Conservation (phyloP, 2,113 vertebrate genomes). For the Proterorhinus semilunaris region DNA sequence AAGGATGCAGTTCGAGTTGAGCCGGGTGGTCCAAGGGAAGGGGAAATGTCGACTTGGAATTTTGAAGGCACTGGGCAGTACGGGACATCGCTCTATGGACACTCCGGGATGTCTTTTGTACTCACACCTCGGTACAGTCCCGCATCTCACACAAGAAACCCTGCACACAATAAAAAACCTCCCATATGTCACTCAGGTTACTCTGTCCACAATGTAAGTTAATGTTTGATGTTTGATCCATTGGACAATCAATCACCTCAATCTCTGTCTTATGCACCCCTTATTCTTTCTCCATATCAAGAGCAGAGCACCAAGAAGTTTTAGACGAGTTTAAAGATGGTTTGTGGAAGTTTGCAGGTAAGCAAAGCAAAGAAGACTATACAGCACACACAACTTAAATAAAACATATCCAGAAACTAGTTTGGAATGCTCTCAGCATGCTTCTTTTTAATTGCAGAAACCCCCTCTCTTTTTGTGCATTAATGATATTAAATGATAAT, state of each 20-base stretch:
- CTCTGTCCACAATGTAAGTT: conserved; percentile 82
- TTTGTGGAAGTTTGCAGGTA: conserved; percentile 91
- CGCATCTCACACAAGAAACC: conserved; percentile 88
- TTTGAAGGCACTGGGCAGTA: conserved; percentile 78
- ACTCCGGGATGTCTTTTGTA: conserved; percentile 90
- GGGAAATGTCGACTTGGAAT: conserved; percentile 84
- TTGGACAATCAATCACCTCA: neutral
- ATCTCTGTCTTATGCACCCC: neutral
- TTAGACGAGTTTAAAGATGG: conserved; percentile 91
- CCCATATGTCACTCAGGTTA: conserved; percentile 83
- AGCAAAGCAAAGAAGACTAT: neutral
- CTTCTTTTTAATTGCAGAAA: too few species aligned
- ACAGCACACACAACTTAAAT: too few species aligned
- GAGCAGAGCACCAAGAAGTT: conserved; percentile 91
- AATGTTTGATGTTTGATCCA: neutral
- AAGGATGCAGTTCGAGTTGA: conserved; percentile 82
- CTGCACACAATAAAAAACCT: conserved; percentile 77
- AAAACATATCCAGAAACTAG: too few species aligned
- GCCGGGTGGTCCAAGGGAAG: conserved; percentile 75
- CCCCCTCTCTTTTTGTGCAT: too few species aligned
- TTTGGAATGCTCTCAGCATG: too few species aligned
- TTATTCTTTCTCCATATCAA: conserved; percentile 46
- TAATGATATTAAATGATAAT: too few species aligned
- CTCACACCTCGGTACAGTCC: conserved; percentile 84
- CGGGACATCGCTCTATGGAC: conserved; percentile 72